Evolutionary conservation across 2,797 vertebrate genomes (phyloP), one percentile per base, ranked within the genome.

Genomic region (Enteromius trimaculatus): DNA sequence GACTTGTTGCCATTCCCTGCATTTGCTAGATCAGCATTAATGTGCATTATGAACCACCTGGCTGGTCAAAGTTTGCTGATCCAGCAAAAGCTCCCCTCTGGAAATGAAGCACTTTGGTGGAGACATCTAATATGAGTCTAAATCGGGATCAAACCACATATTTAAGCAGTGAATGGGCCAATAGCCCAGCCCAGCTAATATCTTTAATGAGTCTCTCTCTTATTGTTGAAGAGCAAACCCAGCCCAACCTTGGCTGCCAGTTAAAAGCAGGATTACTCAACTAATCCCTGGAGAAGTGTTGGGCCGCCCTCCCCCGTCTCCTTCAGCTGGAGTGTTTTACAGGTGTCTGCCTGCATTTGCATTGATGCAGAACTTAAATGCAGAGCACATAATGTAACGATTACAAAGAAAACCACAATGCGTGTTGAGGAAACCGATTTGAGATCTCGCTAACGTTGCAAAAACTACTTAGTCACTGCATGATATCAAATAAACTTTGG

Each of bases 361-460:
- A 68, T n/a, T 17, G 93, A 95, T 90, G 86, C 89, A 92, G 86
- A 88, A 88, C 93, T 88, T 88, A 51, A 76, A 66, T 74, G 62
- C 69, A 44, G 68, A 68, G 39, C 58, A 82, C 86, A 88, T 84
- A 88, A 51, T 83, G 69, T 79, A 89, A 88, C 87, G 88, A 87
- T 76, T 60, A 42, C 51, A 76, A 60, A 26, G 51, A 60, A 60
- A 76, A 60, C 51, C 51, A 76, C 74, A 76, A 60, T 26, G 2
- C 13, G 0, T 23, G 51, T n/a, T 39, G 34, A n/a, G 49, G 49
- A 53, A 53, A 53, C 19, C 3, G 11, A 53, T 53, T 53, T 53
- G 47, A 10, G 47, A 74, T 74, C 17, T 72, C 26, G 19, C 17
- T 21, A 26, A 49, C 1, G 1, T 72, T 72, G 47, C 47, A 26